A percentile compares a stretch with the other conserved stretches of the same genome.
These are phyloP conservation scores for Spea bombifrons DNA, from an alignment of 2,113 vertebrate species.

Conservation along the genomic window DNA sequence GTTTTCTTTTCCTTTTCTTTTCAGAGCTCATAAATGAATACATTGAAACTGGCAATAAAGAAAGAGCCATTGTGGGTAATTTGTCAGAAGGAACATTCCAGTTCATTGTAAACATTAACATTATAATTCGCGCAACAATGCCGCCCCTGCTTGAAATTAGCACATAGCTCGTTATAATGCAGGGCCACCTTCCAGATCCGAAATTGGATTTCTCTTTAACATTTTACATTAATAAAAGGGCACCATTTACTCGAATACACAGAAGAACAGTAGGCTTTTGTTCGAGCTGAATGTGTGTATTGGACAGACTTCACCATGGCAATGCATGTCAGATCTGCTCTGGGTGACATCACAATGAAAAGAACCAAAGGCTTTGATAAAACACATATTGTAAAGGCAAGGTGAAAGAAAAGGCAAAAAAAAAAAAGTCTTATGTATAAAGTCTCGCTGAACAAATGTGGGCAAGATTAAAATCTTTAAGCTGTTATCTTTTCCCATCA, in stretches of 20 bases:
- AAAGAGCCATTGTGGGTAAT: slow-evolving; percentile 10
- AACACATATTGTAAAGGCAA: slow-evolving; percentile 5
- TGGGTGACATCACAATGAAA: slow-evolving; percentile 32
- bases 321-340: slow-evolving; percentile 27
- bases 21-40: slow-evolving; percentile 1
- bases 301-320: slow-evolving; percentile 36
- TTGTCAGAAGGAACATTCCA: slow-evolving; percentile 28
- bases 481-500: slow-evolving; percentile 14
- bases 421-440: not conserved
- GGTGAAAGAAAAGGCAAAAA: not conserved
- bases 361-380: slow-evolving; percentile 24
- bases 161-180: slow-evolving; percentile 20
- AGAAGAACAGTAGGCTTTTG: slow-evolving; percentile 30
- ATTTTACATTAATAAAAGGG: slow-evolving; percentile 45
- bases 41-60: slow-evolving; percentile 30
- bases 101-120: slow-evolving; percentile 14
- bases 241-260: slow-evolving; percentile 28
- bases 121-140: slow-evolving; percentile 37
- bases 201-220: slow-evolving; percentile 47
- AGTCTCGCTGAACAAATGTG: not conserved
- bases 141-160: slow-evolving; percentile 21
- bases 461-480: not conserved
- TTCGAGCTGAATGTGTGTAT: slow-evolving; percentile 23
- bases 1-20: slow-evolving; percentile 9
- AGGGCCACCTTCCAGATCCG: slow-evolving; percentile 25